Evolutionary conservation across 2,797 vertebrate species (phyloP).

Genomic region (Gymnoscopelus braueri): DNA sequence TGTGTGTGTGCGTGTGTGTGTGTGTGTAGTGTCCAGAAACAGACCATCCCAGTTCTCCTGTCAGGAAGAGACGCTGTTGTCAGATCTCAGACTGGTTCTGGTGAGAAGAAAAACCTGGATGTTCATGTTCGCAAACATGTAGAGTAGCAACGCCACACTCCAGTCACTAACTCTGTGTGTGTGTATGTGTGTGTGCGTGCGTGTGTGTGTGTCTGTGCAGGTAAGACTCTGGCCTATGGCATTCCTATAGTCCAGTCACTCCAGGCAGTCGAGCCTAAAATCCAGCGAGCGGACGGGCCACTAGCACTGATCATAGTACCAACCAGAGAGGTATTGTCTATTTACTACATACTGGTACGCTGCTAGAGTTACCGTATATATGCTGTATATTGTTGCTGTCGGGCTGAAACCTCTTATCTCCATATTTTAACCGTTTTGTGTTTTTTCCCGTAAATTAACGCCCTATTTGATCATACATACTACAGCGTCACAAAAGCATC

Average conservation of each 20-base stretch:
- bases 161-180: neutral
- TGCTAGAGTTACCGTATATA: neutral
- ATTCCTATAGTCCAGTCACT: slow-evolving; percentile 92
- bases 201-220: slow-evolving; percentile 65
- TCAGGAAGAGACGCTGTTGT: slow-evolving; percentile 90
- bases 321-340: slow-evolving; percentile 79
- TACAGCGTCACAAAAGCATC: no score
- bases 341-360: neutral
- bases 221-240: slow-evolving; percentile 94
- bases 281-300: slow-evolving; percentile 91
- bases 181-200: slow-evolving; percentile 6
- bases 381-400: neutral
- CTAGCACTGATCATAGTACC: slow-evolving; percentile 92
- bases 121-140: neutral
- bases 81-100: slow-evolving; percentile 95
- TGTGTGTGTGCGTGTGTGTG: slow-evolving; percentile 16
- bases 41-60: slow-evolving; percentile 88
- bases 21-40: slow-evolving; percentile 88
- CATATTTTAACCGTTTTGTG: no score
- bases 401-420: no score
- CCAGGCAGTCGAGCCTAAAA: slow-evolving; percentile 85
- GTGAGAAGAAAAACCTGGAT: slow-evolving; percentile 68
- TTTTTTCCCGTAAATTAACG: no score
- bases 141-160: neutral
- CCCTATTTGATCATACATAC: no score